Base-by-base conservation (phyloP, 2,888 invertebrate genomes). In the Eupithecia vulgata region DNA sequence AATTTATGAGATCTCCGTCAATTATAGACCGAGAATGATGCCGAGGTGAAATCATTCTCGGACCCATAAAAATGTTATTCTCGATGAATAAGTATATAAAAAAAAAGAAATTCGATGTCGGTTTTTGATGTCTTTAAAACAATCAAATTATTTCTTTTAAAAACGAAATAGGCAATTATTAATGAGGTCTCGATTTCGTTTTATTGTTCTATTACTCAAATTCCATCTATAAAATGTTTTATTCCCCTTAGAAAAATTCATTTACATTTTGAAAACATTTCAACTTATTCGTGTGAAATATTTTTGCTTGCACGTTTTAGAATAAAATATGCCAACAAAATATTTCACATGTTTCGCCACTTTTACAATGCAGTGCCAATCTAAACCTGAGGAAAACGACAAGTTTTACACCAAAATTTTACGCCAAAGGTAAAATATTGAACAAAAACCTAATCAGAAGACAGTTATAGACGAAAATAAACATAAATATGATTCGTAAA, bases 401-500 rank as follows among this genome's bases (percentile, higher is more conserved):
- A n/a, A 48, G 8, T 1, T 52, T 21, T 5, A 21, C 10, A 52
- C n/a, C 52, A 21, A 48, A 48, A 52, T 21, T 21, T n/a, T 48
- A 1, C 7, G 0, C 48, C n/a, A 48, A n/a, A 25, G 57, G 13
- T 45, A 13, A 57, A 52, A 52, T 21, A 6, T 13, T 59, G 15
- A 30, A 59, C n/a, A 59, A 6, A 61, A 34, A 34, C 76, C 77
- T 74, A 78, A 78, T 79, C 74, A 75, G 65, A 72, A 57, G 25
- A 67, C 65, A 61, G 61, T 34, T n/a, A n/a, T n/a, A 76, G 76
- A 81, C 73, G 64, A 78, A 79, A 81, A 83, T 80, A 80, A 86
- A 83, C 83, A 81, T 82, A 84, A 87, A 87, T 79, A 85, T 84
- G 81, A 86, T 86, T 84, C 79, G 81, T 78, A 80, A 79, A 79